Evolutionary conservation across 2,888 invertebrate species (phyloP), one percentile per base, ranked within the genome.

Genomic region (Dryococelus australis): DNA sequence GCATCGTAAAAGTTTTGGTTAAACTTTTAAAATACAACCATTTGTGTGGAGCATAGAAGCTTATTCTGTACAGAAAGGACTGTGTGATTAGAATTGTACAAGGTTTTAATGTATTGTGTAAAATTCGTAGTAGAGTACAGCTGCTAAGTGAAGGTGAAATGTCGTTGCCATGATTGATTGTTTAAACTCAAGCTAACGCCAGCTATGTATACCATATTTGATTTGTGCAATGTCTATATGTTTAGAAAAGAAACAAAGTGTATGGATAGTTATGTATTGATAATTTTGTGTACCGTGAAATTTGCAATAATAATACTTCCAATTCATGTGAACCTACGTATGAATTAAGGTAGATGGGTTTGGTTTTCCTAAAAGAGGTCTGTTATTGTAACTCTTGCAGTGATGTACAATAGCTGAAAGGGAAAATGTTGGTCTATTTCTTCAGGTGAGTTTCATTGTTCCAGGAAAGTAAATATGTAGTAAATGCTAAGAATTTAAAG

Each of bases 301-400:
- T 65, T n/a, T 65, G 65, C 65, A 65, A 65, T 65, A 65, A 65
- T 65, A n/a, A n/a, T 65, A 65, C 65, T 65, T 65, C 65, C 65
- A n/a, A 65, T 65, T 65, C 16, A n/a, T n/a, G n/a, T n/a, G 8
- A n/a, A n/a, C 65, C 2, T 65, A 20, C 24, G n/a, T n/a, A n/a
- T 24, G 6, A 65, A 24, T 24, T n/a, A 16, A 65, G 6, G 6
- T 65, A n/a, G 20, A n/a, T 65, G 65, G 65, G 65, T 65, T 65
- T 65, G 24, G n/a, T 65, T 65, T 24, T 24, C 0, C 1, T 8
- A 6, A n/a, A 65, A 65, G 65, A 65, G 65, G 65, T 65, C 65
- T 65, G 65, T 65, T 65, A 65, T n/a, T 65, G 20, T n/a, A 65
- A 6, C 47, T 13, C 16, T 47, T 47, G 10, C 47, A 47, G 47